Evolutionary conservation across 2,113 vertebrate species (phyloP).

Genomic region (Mormoops blainvillei): DNA sequence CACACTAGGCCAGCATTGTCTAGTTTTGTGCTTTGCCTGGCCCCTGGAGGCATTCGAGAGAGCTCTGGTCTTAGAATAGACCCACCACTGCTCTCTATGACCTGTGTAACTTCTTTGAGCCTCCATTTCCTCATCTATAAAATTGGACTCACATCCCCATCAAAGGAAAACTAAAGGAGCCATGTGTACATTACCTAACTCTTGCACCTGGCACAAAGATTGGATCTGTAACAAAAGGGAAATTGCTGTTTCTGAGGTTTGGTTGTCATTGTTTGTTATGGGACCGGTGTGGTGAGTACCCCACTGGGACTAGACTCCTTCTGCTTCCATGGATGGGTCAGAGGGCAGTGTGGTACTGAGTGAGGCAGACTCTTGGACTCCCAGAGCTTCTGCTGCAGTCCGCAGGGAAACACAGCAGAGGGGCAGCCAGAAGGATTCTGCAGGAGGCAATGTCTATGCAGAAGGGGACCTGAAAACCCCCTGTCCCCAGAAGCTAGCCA

Average conservation of each 20-base stretch:
- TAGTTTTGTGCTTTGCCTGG: not conserved
- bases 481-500: not conserved
- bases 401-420: not conserved
- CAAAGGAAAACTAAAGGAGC: not conserved
- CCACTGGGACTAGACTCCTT: not conserved
- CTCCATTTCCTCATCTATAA: not conserved
- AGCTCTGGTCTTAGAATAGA: not conserved
- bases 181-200: fast-evolving
- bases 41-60: not conserved
- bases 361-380: fast-evolving
- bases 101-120: not conserved
- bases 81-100: fast-evolving
- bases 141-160: not conserved
- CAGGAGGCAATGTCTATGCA: not conserved
- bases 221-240: not conserved
- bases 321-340: fast-evolving
- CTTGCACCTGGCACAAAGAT: too few relatives aligned
- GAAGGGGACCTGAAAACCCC: not conserved
- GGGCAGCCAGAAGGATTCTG: not conserved
- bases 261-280: not conserved
- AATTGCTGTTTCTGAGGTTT: fast-evolving
- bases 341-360: not conserved
- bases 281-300: fast-evolving
- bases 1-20: fast-evolving
- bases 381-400: not conserved